Conservation (phyloP, 2,113 vertebrate species). For the Tupaia chinensis region DNA sequence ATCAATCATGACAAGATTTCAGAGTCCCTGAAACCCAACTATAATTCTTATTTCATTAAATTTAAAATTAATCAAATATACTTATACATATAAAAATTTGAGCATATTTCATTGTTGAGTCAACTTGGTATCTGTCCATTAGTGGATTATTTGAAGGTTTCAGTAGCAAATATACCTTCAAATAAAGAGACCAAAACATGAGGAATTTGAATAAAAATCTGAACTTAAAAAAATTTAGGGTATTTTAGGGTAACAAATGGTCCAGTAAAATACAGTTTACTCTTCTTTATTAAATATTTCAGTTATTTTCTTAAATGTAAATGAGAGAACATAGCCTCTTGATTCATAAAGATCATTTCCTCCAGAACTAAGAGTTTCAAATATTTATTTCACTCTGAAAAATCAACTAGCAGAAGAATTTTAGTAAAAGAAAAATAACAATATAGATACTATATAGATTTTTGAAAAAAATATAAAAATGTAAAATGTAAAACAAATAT, state of each 20-base stretch:
- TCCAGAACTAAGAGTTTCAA: not conserved
- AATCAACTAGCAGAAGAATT: conserved; percentile 8
- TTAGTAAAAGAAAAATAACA: conserved; percentile 14
- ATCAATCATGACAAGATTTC: not conserved
- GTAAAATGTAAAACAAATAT: conserved; percentile 20
- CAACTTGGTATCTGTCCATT: not conserved
- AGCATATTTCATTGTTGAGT: not conserved
- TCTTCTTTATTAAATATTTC: conserved; percentile 20
- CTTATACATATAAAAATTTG: not conserved
- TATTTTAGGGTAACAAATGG: not conserved
- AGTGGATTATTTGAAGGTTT: not conserved
- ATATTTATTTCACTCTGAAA: not conserved
- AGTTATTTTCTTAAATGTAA: conserved; percentile 16
- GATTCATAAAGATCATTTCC: conserved; percentile 17
- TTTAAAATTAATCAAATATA: not conserved
- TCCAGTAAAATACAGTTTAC: conserved; percentile 6
- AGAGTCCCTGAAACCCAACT: conserved; percentile 54
- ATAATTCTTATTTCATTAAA: conserved; percentile 43
- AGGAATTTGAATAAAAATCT: not conserved
- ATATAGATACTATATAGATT: not conserved
- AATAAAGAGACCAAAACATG: not conserved
- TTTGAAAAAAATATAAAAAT: not conserved
- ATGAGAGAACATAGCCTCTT: not conserved
- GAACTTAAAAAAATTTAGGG: not conserved
- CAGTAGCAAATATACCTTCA: not conserved